phyloP scores from a whole-genome alignment of 2,113 vertebrate genomes.

The Tragelaphus scriptus region DNA sequence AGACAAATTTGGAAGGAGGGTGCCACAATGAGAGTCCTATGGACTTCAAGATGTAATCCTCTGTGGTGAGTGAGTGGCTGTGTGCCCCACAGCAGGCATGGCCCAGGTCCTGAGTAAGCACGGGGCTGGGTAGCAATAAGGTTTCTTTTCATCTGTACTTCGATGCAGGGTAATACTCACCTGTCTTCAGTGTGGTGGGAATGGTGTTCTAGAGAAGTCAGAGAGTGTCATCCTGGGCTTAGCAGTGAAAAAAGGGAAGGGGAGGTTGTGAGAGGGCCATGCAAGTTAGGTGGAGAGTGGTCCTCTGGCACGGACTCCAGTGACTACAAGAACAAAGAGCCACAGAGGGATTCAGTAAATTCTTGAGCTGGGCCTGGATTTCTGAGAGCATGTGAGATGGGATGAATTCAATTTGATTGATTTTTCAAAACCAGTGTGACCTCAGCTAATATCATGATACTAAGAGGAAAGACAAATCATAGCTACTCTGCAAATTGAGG shows the following conservation, averaged over 20 bases:
- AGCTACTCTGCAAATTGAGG: neutral
- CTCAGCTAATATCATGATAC: neutral
- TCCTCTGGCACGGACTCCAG: neutral
- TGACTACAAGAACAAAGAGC: neutral
- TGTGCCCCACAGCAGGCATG: neutral
- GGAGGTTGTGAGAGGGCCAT: neutral
- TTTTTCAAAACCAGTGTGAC: neutral
- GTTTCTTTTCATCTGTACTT: neutral
- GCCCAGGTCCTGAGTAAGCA: neutral
- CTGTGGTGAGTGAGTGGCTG: too few relatives aligned
- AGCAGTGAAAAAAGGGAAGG: neutral
- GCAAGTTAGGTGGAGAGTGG: neutral
- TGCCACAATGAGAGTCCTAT: fast-evolving
- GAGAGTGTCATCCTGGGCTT: too few relatives aligned
- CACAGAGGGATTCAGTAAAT: neutral
- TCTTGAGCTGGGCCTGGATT: neutral
- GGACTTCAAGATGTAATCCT: neutral
- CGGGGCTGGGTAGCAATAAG: too few relatives aligned
- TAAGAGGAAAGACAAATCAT: neutral
- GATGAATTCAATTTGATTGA: neutral
- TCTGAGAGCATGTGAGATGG: neutral
- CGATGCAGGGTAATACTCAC: neutral
- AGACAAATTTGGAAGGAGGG: neutral
- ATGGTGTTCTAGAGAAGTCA: neutral
- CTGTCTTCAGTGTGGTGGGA: neutral